These are phyloP conservation scores for Petroica traversi DNA, from an alignment of 2,113 vertebrate genomes.

Conservation along the genomic window DNA sequence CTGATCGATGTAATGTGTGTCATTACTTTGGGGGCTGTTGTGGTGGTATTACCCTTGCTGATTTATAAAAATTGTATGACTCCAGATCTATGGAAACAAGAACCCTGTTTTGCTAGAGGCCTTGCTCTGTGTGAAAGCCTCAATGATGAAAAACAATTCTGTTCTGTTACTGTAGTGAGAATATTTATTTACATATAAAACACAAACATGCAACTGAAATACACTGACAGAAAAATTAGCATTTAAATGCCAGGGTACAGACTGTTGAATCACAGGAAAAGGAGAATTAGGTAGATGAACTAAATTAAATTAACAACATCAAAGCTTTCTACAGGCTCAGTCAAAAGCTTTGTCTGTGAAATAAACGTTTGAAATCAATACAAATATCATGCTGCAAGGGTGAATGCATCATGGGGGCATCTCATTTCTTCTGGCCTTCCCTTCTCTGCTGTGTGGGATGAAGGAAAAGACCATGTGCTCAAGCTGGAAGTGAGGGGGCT, in stretches of 20 bases:
- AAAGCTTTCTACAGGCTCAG: background rate
- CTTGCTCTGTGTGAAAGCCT: background rate
- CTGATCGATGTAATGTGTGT: background rate
- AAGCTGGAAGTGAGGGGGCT: background rate
- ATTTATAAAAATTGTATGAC: background rate
- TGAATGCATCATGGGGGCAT: background rate
- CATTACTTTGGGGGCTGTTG: background rate
- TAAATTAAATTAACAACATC: background rate
- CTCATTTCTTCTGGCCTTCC: background rate
- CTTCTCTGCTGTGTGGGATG: background rate
- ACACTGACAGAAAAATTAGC: background rate
- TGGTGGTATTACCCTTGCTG: accelerated
- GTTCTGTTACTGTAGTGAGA: background rate
- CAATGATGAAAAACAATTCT: background rate
- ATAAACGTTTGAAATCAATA: background rate
- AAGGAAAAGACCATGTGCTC: background rate
- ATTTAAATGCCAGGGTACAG: background rate
- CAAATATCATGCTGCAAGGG: background rate
- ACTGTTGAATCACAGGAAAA: background rate
- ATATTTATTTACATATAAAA: background rate
- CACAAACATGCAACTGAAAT: background rate
- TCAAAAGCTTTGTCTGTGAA: background rate
- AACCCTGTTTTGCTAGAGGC: background rate
- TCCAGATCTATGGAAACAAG: background rate
- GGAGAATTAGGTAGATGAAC: background rate